phyloP scores from a whole-genome alignment of 2,113 vertebrate species.

The Boulengeromyrus knoepffleri region DNA sequence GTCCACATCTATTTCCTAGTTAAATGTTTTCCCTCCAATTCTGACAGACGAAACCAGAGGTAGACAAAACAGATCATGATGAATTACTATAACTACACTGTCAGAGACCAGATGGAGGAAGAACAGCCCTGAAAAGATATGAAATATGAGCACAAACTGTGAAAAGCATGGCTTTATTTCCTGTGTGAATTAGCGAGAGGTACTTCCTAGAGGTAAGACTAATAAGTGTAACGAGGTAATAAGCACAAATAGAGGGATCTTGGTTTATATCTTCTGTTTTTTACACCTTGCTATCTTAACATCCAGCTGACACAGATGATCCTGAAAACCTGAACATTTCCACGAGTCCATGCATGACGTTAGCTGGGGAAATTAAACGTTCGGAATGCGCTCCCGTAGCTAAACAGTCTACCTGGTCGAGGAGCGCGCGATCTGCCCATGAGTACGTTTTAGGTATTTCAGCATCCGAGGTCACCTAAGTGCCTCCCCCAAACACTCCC shows the following conservation, averaged over 20 bases:
- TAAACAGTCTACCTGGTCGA: conserved; percentile 7
- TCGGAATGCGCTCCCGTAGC: background rate
- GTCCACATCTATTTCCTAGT: background rate
- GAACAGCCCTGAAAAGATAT: background rate
- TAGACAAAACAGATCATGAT: background rate
- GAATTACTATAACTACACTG: background rate
- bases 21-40: background rate
- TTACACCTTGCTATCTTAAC: background rate
- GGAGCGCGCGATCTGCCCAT: background rate
- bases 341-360: too few relatives aligned
- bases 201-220: background rate
- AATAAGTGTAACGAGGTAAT: background rate
- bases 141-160: background rate
- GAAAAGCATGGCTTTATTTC: background rate
- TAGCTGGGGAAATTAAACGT: background rate
- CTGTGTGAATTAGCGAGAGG: background rate
- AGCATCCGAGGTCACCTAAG: conserved; percentile 11
- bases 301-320: background rate
- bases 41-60: background rate
- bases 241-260: background rate
- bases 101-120: background rate
- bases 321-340: background rate
- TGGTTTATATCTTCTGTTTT: background rate
- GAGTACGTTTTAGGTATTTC: conserved; percentile 7
- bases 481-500: background rate